These are phyloP conservation scores for Athalia rosae DNA, from an alignment of 2,888 invertebrate genomes.

Conservation along the genomic window DNA sequence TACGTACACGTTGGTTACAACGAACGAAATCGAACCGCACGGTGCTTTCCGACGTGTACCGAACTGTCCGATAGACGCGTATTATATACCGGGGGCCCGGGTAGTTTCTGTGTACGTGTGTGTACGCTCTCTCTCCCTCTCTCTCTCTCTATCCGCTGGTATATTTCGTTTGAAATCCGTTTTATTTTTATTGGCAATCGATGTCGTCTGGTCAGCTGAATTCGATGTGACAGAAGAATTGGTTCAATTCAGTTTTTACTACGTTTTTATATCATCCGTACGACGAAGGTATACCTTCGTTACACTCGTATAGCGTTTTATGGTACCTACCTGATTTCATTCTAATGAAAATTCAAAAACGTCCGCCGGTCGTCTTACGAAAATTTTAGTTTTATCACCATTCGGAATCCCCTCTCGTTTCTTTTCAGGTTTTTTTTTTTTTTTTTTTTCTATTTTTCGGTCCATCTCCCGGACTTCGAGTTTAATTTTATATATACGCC, in stretches of 20 bases:
- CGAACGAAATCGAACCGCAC: too few relatives aligned
- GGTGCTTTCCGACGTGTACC: slow-evolving; percentile 24
- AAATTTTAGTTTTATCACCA: too few relatives aligned
- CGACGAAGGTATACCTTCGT: too few relatives aligned
- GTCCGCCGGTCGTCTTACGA: neutral
- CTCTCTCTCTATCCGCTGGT: neutral
- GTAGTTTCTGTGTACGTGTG: too few relatives aligned
- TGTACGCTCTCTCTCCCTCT: too few relatives aligned
- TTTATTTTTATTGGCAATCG: slow-evolving; percentile 42
- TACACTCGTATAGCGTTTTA: neutral
- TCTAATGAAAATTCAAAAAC: too few relatives aligned
- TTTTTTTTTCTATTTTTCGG: neutral
- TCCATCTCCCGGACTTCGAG: neutral
- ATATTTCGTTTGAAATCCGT: slow-evolving; percentile 39
- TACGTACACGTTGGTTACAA: too few relatives aligned
- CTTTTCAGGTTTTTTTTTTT: neutral
- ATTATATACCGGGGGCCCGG: too few relatives aligned
- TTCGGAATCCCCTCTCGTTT: neutral
- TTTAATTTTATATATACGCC: too few relatives aligned
- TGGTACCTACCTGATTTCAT: neutral
- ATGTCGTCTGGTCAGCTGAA: slow-evolving; percentile 51
- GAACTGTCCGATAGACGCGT: neutral
- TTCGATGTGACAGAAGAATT: slow-evolving; percentile 35
- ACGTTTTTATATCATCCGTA: neutral
- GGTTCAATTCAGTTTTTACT: slow-evolving; percentile 9